Conservation (phyloP, 2,113 vertebrate species). For the Sylvilagus bachmani region DNA sequence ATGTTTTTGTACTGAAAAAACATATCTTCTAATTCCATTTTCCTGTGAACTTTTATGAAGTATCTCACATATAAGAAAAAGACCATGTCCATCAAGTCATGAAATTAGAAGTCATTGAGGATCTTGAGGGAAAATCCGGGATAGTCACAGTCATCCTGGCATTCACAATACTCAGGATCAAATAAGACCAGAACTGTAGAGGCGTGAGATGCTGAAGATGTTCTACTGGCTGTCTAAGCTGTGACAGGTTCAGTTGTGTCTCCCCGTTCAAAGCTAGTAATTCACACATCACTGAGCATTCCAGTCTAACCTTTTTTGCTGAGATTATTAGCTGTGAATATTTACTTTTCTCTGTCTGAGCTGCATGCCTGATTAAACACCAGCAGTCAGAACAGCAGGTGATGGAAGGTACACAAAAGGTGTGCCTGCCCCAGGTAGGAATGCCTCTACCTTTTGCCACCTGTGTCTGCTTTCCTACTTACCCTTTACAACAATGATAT, state of each 20-base stretch:
- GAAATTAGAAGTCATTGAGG: background rate
- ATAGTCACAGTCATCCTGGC: rapidly evolving
- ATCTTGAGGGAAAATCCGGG: background rate
- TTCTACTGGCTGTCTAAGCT: background rate
- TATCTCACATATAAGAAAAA: background rate
- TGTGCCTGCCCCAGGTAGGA: too few species aligned
- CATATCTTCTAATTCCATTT: too few species aligned
- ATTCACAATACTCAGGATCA: background rate
- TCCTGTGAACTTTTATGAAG: too few species aligned
- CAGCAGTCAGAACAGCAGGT: too few species aligned
- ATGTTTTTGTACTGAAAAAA: too few species aligned
- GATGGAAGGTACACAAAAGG: too few species aligned
- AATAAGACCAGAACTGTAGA: too few species aligned
- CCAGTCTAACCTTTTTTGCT: background rate
- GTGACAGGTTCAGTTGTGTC: background rate
- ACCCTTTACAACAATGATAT: too few species aligned
- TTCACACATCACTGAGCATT: background rate
- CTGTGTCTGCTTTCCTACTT: too few species aligned
- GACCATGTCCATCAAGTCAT: background rate
- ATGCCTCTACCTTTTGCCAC: too few species aligned
- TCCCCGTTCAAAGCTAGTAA: background rate
- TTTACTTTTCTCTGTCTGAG: background rate
- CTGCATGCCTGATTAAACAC: background rate
- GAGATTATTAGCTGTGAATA: background rate
- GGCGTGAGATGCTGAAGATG: background rate